Percentiles rank a stretch among this genome's conserved stretches.
Evolutionary conservation across 2,113 vertebrate species (phyloP).

Genomic region (Phaetusa simplex): DNA sequence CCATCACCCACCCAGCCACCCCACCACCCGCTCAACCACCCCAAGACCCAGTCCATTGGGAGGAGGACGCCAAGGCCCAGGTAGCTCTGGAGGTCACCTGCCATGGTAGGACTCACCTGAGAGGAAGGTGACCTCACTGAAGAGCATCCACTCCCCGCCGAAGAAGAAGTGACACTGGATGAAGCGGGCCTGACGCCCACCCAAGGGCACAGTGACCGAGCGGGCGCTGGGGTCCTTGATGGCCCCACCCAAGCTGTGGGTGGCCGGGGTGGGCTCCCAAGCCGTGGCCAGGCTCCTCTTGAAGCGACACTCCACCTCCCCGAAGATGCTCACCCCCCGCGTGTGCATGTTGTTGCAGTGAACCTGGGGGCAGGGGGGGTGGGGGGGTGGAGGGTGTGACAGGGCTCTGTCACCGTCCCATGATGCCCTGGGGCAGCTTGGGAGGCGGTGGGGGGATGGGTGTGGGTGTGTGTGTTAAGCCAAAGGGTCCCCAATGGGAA

Average conservation of each 20-base stretch:
- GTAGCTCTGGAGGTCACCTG: neutral
- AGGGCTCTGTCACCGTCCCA: neutral
- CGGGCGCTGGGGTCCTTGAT: slow-evolving; percentile 86
- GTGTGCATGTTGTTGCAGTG: slow-evolving; percentile 93
- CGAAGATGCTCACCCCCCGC: slow-evolving; percentile 85
- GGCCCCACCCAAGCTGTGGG: slow-evolving; percentile 75
- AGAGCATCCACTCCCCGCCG: slow-evolving; percentile 86
- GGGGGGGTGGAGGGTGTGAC: neutral
- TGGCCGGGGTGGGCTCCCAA: slow-evolving; percentile 79
- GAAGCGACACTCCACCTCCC: slow-evolving; percentile 85
- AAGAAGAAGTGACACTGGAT: slow-evolving; percentile 90
- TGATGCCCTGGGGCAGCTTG: neutral
- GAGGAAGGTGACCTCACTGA: slow-evolving; percentile 90
- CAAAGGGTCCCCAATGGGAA: neutral
- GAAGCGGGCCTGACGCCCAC: slow-evolving; percentile 76
- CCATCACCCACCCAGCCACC: neutral
- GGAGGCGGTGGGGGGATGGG: too few species aligned
- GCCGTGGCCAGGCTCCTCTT: slow-evolving; percentile 77
- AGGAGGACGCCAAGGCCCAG: neutral
- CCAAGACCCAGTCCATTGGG: accelerated
- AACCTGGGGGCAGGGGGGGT: slow-evolving; percentile 68
- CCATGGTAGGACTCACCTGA: slow-evolving; percentile 75
- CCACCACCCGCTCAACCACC: neutral
- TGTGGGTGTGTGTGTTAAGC: neutral
- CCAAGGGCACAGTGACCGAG: slow-evolving; percentile 79